A percentile compares a stretch with the other conserved stretches of the same genome.
Evolutionary conservation across 2,888 invertebrate species (phyloP).

Genomic region (Pheosia tremula): DNA sequence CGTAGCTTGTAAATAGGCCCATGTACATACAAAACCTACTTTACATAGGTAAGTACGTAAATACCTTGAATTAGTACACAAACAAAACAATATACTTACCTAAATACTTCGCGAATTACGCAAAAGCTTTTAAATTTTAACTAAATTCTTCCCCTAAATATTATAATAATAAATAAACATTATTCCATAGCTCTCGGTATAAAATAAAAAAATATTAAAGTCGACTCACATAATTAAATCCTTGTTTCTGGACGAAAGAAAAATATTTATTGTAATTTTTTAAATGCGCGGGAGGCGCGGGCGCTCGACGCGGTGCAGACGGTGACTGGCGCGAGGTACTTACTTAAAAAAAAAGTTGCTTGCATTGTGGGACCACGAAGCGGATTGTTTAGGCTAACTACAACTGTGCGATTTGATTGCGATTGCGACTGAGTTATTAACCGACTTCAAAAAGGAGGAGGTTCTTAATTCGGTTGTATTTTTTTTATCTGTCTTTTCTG

Average conservation of each 20-base stretch:
- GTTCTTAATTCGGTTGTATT: no score
- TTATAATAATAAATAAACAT: no score
- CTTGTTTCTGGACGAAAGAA: not conserved
- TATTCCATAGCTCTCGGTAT: not conserved
- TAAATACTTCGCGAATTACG: no score
- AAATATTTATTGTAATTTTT: not conserved
- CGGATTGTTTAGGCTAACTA: not conserved
- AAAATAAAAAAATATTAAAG: not conserved
- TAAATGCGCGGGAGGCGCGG: not conserved
- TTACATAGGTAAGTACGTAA: no score
- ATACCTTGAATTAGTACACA: no score
- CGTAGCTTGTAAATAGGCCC: no score
- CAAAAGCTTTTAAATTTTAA: no score
- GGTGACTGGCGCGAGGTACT: slow-evolving; percentile 1
- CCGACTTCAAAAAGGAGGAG: no score
- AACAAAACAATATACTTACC: no score
- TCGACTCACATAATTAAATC: not conserved
- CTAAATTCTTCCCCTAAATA: no score
- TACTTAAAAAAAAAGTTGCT: slow-evolving; percentile 2
- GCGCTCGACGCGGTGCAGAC: not conserved
- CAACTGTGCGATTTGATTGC: not conserved
- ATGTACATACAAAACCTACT: no score
- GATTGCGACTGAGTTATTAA: not conserved
- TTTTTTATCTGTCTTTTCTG: no score
- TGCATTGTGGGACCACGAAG: slow-evolving; percentile 1